A percentile compares a stretch with the other conserved stretches of the same genome.
Conservation (phyloP, 1,140 invertebrate species). For the Drosophila arawakana region DNA sequence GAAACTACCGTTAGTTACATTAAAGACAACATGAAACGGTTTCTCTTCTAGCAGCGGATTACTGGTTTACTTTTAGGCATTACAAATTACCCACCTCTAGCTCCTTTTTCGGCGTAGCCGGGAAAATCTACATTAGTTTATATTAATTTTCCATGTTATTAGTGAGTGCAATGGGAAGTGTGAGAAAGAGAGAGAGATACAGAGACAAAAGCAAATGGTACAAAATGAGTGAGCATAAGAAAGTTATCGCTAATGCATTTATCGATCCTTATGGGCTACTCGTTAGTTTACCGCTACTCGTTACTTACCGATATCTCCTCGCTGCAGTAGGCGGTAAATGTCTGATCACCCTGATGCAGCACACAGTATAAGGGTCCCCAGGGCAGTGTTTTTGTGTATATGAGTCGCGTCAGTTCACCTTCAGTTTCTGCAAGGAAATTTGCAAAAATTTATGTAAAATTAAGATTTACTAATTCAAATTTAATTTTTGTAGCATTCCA, state of each 20-base stretch:
- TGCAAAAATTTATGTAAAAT: too few species aligned
- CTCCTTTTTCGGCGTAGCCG: slow-evolving; percentile 84
- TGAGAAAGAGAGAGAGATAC: slow-evolving; percentile 40
- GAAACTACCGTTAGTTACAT: too few species aligned
- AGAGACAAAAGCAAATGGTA: slow-evolving; percentile 48
- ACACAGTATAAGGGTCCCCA: slow-evolving; percentile 96
- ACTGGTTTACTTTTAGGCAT: not conserved
- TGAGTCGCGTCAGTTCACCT: slow-evolving; percentile 71
- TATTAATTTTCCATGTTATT: slow-evolving; percentile 40
- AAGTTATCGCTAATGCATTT: not conserved
- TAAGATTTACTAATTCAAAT: too few species aligned
- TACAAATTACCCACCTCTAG: slow-evolving; percentile 75
- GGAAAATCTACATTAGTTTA: slow-evolving; percentile 72
- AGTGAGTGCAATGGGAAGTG: slow-evolving; percentile 50
- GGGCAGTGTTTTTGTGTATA: slow-evolving; percentile 84
- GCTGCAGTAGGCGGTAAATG: slow-evolving; percentile 93
- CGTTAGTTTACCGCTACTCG: not conserved
- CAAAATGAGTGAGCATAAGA: slow-evolving; percentile 39
- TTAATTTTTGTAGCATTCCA: too few species aligned
- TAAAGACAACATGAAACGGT: not conserved
- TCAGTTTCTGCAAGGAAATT: slow-evolving; percentile 68
- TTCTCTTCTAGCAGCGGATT: not conserved
- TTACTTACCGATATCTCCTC: slow-evolving; percentile 92
- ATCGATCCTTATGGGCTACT: not conserved
- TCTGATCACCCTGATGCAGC: slow-evolving; percentile 93